Percentiles rank a stretch among this genome's conserved stretches.
Evolutionary conservation across 1,140 invertebrate genomes (phyloP).

Genomic region (Ctenoplectra terminalis): DNA sequence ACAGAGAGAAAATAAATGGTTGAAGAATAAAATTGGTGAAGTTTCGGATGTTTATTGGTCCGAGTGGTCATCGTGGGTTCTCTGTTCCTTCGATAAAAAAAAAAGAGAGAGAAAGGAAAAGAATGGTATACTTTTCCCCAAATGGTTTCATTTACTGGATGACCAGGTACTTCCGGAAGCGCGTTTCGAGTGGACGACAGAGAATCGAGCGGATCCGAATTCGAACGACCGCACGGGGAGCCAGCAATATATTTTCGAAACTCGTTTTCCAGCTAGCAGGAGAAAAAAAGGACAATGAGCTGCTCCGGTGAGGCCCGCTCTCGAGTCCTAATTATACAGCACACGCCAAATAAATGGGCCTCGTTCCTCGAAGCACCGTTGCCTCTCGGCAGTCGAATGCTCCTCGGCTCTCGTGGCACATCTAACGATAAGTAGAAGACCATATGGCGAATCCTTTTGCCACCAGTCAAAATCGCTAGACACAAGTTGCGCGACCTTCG

Average conservation of each 20-base stretch:
- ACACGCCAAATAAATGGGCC: slow-evolving; percentile 76
- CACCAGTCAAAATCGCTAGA: slow-evolving; percentile 63
- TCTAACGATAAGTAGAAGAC: slow-evolving; percentile 58
- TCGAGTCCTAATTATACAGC: slow-evolving; percentile 77
- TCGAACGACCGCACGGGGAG: slow-evolving; percentile 44
- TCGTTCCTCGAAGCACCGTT: slow-evolving; percentile 68
- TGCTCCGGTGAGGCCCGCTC: slow-evolving; percentile 58
- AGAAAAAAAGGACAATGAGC: slow-evolving; percentile 54
- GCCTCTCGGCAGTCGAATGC: slow-evolving; percentile 63
- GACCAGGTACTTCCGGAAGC: slow-evolving; percentile 58
- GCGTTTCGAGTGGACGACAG: slow-evolving; percentile 5
- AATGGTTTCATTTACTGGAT: slow-evolving; percentile 1
- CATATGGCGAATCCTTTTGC: slow-evolving; percentile 79
- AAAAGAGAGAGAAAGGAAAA: background rate
- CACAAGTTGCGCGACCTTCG: slow-evolving; percentile 54
- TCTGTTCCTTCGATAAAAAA: background rate
- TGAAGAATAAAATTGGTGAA: background rate
- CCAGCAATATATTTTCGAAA: slow-evolving; percentile 68
- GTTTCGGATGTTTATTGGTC: background rate
- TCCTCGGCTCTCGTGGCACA: slow-evolving; percentile 47
- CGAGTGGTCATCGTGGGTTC: background rate
- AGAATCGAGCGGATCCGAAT: slow-evolving; percentile 27
- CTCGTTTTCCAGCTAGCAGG: slow-evolving; percentile 64
- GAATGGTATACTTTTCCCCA: background rate
- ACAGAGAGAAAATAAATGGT: background rate